phyloP scores from a whole-genome alignment of 2,113 vertebrate species.

The Ariopsis seemanni region DNA sequence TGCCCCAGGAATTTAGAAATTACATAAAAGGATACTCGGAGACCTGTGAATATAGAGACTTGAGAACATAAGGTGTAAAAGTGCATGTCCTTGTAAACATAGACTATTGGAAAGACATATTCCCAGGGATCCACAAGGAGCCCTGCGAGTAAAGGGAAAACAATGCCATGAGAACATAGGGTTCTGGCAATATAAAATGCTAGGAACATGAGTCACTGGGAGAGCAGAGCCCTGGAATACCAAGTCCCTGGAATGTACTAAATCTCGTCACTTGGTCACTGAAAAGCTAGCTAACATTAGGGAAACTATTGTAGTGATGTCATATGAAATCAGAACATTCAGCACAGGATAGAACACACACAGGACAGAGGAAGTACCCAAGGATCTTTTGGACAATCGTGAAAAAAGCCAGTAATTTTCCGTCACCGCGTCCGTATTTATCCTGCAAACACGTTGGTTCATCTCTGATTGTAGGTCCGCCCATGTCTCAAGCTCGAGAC shows the following conservation, averaged over 20 bases:
- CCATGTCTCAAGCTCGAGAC: slow-evolving; percentile 48
- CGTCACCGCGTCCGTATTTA: background rate
- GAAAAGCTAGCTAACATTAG: background rate
- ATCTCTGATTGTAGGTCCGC: slow-evolving; percentile 50
- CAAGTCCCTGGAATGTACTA: background rate
- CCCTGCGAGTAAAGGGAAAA: background rate
- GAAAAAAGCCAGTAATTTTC: background rate
- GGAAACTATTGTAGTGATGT: background rate
- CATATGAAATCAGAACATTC: background rate
- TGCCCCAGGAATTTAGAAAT: no score
- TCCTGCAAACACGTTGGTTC: slow-evolving; percentile 19
- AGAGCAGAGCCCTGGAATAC: background rate
- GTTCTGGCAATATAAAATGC: background rate
- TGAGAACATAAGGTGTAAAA: background rate
- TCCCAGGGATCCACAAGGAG: no score
- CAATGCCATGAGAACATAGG: background rate
- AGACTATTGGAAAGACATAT: no score
- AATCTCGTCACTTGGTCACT: background rate
- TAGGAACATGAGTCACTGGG: background rate
- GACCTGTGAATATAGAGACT: background rate
- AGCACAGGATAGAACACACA: background rate
- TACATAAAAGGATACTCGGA: no score
- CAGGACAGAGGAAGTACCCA: background rate
- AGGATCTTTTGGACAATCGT: slow-evolving; percentile 5
- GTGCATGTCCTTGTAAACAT: background rate